These are phyloP conservation scores for Drosophila mayri DNA, from an alignment of 1,140 invertebrate species.

Conservation along the genomic window DNA sequence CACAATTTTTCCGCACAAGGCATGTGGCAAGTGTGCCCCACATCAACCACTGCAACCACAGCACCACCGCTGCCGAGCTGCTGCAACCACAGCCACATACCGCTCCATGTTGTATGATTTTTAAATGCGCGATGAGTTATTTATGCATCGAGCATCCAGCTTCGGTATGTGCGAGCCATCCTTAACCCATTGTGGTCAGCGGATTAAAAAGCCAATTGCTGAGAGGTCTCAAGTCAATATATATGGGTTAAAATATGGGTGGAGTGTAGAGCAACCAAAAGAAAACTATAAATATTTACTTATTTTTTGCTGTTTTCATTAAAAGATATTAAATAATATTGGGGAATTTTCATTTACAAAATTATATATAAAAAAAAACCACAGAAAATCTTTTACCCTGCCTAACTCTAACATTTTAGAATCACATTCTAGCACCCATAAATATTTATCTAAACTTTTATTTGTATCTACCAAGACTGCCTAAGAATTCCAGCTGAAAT, in stretches of 20 bases:
- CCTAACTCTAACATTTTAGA: neutral
- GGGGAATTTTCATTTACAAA: neutral
- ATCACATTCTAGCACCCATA: neutral
- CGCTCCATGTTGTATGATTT: conserved; percentile 71
- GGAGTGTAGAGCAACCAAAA: neutral
- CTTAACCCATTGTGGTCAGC: conserved; percentile 59
- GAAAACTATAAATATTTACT: neutral
- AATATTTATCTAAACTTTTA: too few species aligned
- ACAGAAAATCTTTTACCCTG: neutral
- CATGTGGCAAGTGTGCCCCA: conserved; percentile 81
- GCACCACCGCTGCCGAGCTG: conserved; percentile 12
- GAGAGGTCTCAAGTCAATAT: conserved; percentile 10
- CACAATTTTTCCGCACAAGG: conserved; percentile 82
- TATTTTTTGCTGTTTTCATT: neutral
- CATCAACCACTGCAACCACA: conserved; percentile 63
- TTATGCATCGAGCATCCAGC: conserved; percentile 71
- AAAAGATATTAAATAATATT: neutral
- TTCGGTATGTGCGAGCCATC: conserved; percentile 60
- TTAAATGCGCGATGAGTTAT: conserved; percentile 84
- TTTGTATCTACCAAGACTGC: neutral
- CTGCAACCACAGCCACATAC: conserved; percentile 44
- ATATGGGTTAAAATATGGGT: neutral
- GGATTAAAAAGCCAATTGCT: conserved; percentile 16
- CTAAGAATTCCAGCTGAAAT: too few species aligned
- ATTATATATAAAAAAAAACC: neutral